A percentile compares a stretch with the other conserved stretches of the same genome.
phyloP scores from a whole-genome alignment of 1,140 invertebrate genomes.

The Cheumatopsyche charites region DNA sequence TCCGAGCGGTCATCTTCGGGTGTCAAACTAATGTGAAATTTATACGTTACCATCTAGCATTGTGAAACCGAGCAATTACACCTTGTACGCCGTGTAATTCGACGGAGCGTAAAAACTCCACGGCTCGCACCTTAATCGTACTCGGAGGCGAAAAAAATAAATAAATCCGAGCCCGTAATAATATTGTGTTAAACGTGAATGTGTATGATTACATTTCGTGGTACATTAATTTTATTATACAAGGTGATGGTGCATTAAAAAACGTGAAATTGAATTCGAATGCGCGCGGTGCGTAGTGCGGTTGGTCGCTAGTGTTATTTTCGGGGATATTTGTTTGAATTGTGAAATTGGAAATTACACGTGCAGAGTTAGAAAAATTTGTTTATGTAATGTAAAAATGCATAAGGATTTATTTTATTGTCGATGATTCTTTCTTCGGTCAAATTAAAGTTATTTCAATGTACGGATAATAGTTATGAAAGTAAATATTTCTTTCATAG shows the following conservation, averaged over 20 bases:
- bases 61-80: conserved; percentile 11
- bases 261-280: neutral
- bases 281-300: neutral
- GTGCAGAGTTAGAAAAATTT: no score
- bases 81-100: neutral
- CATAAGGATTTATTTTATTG: neutral
- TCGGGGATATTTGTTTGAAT: no score
- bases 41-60: conserved; percentile 24
- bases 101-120: no score
- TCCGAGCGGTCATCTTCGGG: conserved; percentile 24
- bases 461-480: no score
- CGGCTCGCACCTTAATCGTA: neutral
- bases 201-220: conserved; percentile 12
- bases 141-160: neutral
- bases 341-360: no score
- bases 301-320: no score
- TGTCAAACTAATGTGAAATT: conserved; percentile 34
- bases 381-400: no score
- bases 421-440: neutral
- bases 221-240: conserved; percentile 9
- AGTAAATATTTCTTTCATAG: no score
- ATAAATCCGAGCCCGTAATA: neutral
- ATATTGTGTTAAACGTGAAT: neutral
- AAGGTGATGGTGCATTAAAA: conserved; percentile 15
- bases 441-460: no score